Evolutionary conservation across 2,797 vertebrate genomes (phyloP).

Genomic region (Ptychobarbus kaznakovi): DNA sequence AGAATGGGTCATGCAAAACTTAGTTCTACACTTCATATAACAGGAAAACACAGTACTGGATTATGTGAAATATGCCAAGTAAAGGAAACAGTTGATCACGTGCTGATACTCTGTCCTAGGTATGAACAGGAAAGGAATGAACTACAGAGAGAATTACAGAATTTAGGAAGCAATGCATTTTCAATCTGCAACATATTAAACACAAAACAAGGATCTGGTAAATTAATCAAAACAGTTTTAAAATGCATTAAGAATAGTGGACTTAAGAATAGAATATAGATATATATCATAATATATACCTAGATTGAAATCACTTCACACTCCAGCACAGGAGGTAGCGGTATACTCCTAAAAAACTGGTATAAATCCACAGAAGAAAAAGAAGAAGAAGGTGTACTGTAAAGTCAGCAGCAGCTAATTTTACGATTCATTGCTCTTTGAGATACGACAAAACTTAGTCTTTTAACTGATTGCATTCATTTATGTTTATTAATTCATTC

Average conservation of each 20-base stretch:
- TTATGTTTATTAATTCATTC: neutral
- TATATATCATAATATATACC: neutral
- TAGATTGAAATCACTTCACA: neutral
- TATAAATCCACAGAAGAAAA: neutral
- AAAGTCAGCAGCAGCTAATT: neutral
- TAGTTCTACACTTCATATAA: too few relatives aligned
- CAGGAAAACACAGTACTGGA: too few relatives aligned
- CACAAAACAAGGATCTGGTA: too few relatives aligned
- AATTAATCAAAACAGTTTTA: neutral
- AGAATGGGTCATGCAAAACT: too few relatives aligned
- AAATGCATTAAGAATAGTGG: neutral
- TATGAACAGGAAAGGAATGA: too few relatives aligned
- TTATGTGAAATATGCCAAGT: too few relatives aligned
- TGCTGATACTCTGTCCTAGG: too few relatives aligned
- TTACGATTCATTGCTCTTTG: neutral
- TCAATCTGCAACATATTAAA: too few relatives aligned
- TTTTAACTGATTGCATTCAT: neutral
- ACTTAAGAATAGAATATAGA: too few relatives aligned
- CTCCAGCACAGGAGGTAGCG: neutral
- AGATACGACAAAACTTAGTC: neutral
- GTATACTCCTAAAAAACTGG: neutral
- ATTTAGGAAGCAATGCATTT: too few relatives aligned
- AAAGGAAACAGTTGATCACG: too few relatives aligned
- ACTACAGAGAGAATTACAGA: too few relatives aligned
- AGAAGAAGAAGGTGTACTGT: neutral